Percentiles rank a stretch among this genome's conserved stretches.
These are phyloP conservation scores for rabbit (Oryctolagus cuniculus) DNA, from an alignment of 2,113 vertebrate genomes.

Conservation along the genomic window mOryCun1.1 NC_091443.1:24958501-24959000, in stretches of 20 bases:
- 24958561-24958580: conserved; percentile 37
- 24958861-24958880: conserved; percentile 50
- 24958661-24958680: conserved; percentile 5
- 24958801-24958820: conserved; percentile 67
- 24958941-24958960: background rate
- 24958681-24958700: conserved; percentile 27
- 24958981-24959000: background rate
- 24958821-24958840: conserved; percentile 60
- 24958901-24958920: conserved; percentile 14
- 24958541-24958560: conserved; percentile 7
- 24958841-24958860: conserved; percentile 63
- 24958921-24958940: background rate
- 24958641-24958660: background rate
- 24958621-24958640: background rate
- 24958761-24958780: conserved; percentile 53
- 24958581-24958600: conserved; percentile 47
- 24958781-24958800: conserved; percentile 51
- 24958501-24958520: background rate
- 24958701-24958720: conserved; percentile 6
- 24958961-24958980: background rate
- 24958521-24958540: background rate
- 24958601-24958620: background rate
- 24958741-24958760: conserved; percentile 7
- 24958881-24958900: background rate
- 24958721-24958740: conserved; percentile 5